Conservation (phyloP, 2,888 invertebrate species). For the Lycocerus yunnanus region DNA sequence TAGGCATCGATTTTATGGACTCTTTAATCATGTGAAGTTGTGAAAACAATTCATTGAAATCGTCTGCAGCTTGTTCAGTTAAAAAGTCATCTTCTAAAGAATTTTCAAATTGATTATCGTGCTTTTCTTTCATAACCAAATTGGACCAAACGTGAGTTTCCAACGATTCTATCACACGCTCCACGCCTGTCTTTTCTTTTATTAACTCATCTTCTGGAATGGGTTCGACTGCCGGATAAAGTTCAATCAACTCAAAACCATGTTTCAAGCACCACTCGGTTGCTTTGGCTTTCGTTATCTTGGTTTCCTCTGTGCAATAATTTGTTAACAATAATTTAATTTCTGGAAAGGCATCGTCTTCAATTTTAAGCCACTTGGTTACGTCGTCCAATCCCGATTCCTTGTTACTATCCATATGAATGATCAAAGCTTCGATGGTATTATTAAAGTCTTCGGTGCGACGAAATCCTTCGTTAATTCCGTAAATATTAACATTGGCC, state of each 20-base stretch:
- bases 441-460: constrained; percentile 57
- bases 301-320: constrained; percentile 55
- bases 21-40: constrained; percentile 71
- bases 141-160: constrained; percentile 77
- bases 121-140: constrained; percentile 61
- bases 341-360: constrained; percentile 53
- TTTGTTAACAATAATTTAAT: constrained; percentile 65
- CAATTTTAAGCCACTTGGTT: constrained; percentile 46
- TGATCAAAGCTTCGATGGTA: constrained; percentile 64
- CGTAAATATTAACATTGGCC: constrained; percentile 63
- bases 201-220: constrained; percentile 59
- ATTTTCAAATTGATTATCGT: constrained; percentile 14
- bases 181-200: constrained; percentile 66
- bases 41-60: constrained; percentile 69
- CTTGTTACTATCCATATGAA: constrained; percentile 65
- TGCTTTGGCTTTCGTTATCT: constrained; percentile 54
- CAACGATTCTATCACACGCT: constrained; percentile 70
- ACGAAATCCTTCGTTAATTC: constrained; percentile 56
- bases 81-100: constrained; percentile 32
- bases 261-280: constrained; percentile 69
- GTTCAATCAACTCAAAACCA: constrained; percentile 72
- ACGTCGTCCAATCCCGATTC: constrained; percentile 54
- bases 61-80: constrained; percentile 47
- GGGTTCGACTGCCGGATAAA: constrained; percentile 56
- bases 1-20: constrained; percentile 64